Conservation (phyloP, 2,888 invertebrate species). For the Alviniconcha strummeri region DNA sequence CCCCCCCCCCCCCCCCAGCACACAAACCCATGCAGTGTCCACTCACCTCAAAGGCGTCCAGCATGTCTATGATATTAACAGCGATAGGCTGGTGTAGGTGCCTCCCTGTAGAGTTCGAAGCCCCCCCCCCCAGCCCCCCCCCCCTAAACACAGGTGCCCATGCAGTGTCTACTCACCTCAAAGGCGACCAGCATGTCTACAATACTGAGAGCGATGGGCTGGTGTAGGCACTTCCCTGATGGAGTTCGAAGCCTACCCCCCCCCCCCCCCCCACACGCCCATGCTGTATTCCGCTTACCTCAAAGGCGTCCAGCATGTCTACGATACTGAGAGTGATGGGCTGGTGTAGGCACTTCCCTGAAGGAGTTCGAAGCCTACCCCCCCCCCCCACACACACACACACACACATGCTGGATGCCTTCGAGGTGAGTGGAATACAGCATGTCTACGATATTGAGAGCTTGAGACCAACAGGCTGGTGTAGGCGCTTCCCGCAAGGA, state of each 20-base stretch:
- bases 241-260: constrained; percentile 78
- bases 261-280: neutral
- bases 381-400: neutral
- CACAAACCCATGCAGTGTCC: too few species aligned
- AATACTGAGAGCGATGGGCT: constrained; percentile 67
- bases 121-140: too few species aligned
- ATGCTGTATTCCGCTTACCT: constrained; percentile 55
- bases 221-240: constrained; percentile 64
- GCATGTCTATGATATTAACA: too few species aligned
- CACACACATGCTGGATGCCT: too few species aligned
- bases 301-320: constrained; percentile 68
- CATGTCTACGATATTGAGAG: too few species aligned
- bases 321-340: constrained; percentile 68
- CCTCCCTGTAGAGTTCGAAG: too few species aligned
- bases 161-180: constrained; percentile 58
- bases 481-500: too few species aligned
- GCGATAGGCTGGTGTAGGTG: too few species aligned
- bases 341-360: constrained; percentile 66
- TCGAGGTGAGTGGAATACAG: too few species aligned
- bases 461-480: too few species aligned
- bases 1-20: too few species aligned
- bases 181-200: constrained; percentile 69
- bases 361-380: constrained; percentile 78
- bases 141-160: neutral
- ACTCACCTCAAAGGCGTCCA: constrained; percentile 48